Percentiles rank a stretch among this genome's conserved stretches.
phyloP scores from a whole-genome alignment of 2,888 invertebrate species.

The Phalera bucephala region DNA sequence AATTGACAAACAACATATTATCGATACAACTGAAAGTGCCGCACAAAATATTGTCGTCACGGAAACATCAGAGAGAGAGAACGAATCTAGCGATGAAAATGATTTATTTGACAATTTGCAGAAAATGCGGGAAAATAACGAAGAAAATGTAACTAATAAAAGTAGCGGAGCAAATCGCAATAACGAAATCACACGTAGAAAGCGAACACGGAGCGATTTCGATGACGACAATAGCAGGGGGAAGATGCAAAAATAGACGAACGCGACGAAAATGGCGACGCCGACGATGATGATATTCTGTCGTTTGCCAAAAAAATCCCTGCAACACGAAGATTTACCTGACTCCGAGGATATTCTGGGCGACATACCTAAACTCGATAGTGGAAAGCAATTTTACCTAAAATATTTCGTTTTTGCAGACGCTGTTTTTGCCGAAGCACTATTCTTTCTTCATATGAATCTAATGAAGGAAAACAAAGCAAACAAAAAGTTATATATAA shows the following conservation, averaged over 20 bases:
- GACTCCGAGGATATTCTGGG: conserved; percentile 67
- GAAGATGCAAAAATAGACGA: conserved; percentile 68
- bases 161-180: conserved; percentile 19
- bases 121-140: conserved; percentile 54
- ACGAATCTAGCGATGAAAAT: conserved; percentile 64
- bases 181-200: conserved; percentile 36
- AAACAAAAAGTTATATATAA: too few species aligned
- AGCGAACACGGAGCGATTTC: conserved; percentile 63
- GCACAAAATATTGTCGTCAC: conserved; percentile 8
- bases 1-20: conserved; percentile 74
- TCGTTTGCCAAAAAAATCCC: conserved; percentile 72
- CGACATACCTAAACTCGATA: conserved; percentile 44
- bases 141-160: conserved; percentile 26
- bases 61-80: conserved; percentile 14
- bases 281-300: conserved; percentile 62
- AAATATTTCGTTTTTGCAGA: too few species aligned
- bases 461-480: too few species aligned
- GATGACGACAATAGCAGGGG: conserved; percentile 46
- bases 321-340: conserved; percentile 61
- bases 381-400: conserved; percentile 53
- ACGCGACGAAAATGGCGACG: conserved; percentile 36
- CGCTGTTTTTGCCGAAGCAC: too few species aligned
- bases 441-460: too few species aligned
- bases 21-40: conserved; percentile 34
- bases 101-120: conserved; percentile 70